These are phyloP conservation scores for Dusona sp. DNA, from an alignment of 2,888 invertebrate genomes.

Conservation along the genomic window DNA sequence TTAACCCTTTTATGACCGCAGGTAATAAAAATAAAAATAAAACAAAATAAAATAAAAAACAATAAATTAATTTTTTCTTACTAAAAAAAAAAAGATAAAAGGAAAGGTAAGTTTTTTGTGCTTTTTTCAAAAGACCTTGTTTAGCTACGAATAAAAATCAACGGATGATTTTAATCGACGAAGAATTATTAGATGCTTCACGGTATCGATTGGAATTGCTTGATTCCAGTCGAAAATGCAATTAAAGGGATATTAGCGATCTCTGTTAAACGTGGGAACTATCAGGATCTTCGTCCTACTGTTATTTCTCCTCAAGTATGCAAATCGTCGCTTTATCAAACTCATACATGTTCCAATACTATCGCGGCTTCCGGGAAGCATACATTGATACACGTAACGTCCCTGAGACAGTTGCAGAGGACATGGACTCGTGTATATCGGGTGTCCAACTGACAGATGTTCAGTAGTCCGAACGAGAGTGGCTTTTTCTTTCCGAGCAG, in stretches of 20 bases:
- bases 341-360: neutral
- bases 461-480: neutral
- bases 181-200: neutral
- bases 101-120: no score
- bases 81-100: no score
- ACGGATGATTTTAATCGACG: neutral
- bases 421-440: neutral
- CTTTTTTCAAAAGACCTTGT: neutral
- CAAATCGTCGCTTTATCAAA: constrained; percentile 8
- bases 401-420: neutral
- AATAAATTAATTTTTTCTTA: no score
- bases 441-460: neutral
- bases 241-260: neutral
- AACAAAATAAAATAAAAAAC: no score
- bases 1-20: neutral
- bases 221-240: neutral
- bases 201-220: neutral
- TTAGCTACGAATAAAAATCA: neutral
- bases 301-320: neutral
- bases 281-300: neutral
- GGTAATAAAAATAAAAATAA: no score
- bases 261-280: neutral
- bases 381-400: neutral
- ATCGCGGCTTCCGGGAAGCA: constrained; percentile 20
- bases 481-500: neutral